Base-by-base conservation (phyloP, 2,113 vertebrate species). In the Rana temporaria region DNA sequence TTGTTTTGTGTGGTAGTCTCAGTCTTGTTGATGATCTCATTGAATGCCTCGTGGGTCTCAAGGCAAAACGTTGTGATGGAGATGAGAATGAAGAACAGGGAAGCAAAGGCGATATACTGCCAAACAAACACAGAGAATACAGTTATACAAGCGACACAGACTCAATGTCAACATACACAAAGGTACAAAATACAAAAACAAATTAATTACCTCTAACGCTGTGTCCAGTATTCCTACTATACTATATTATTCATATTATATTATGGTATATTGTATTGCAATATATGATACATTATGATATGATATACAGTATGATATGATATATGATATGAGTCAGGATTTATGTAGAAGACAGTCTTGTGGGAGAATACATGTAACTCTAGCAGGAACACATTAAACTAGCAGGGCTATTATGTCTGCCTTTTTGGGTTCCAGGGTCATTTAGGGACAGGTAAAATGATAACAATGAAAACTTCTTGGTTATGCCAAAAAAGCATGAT, bases 21-120 rank as follows among this genome's bases (percentile, higher is more conserved):
- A 0, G 97, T 97, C 89, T 90, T 95, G 94, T 96, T 98, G 91
- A 93, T 85, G 87, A 98, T 93, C 56, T 93, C 94, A 93, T 98
- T 98, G 93, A 99, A 98, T 87, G 96, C 93, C 86, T 99, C 97
- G 0, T 98, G 97, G 0, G 97, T 99, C 94, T 99, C 97, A 96
- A 99, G 95, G 94, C 97, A 99, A 94, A 99, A 98, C 55, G 97
- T 99, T 86, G 97, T 97, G 93, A 98, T 98, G 92, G 97, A 98
- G 92, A 99, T 94, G 92, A 99, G 96, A 92, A 98, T 99, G 95
- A 99, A 98, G 91, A 98, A 98, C 34, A 94, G 92, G 0, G 93
- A 94, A 86, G 92, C 93, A 16, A 94, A 94, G 66, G 97, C 97
- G 84, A 97, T 95, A 83, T 99, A 99, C 97, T 98, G 89, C 4